phyloP scores from a whole-genome alignment of 92 coral and sea anemone genomes.

The Porites evermanni region DNA sequence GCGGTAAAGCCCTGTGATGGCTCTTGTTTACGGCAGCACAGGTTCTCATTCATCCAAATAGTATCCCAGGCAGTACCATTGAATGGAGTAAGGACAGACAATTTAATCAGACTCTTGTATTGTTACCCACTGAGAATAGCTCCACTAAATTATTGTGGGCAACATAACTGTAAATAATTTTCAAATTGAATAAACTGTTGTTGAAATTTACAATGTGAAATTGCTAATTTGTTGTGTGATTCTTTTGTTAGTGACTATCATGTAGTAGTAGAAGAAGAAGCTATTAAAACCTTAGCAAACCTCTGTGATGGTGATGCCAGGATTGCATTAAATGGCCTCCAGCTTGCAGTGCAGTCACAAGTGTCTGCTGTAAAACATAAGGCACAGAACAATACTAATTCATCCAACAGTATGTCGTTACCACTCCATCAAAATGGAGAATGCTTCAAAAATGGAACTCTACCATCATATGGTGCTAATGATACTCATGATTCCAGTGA shows the following conservation, averaged over 20 bases:
- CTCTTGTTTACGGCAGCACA: no score
- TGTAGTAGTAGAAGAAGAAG: constrained; percentile 73
- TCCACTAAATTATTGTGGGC: no score
- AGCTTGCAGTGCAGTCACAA: constrained; percentile 95
- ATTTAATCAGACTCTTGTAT: no score
- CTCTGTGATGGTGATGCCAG: constrained; percentile 99
- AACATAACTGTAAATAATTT: no score
- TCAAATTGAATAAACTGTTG: no score
- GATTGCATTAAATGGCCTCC: constrained; percentile 94
- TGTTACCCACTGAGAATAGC: no score
- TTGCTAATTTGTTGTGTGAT: no score
- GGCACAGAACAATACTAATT: background rate
- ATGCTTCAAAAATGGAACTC: background rate
- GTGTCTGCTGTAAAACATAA: constrained; percentile 56
- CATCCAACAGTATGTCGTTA: background rate
- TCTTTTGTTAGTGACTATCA: constrained; percentile 18
- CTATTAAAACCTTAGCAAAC: constrained; percentile 77
- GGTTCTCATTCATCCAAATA: no score
- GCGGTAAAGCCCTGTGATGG: no score
- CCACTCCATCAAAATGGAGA: constrained; percentile 17
- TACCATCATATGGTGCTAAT: background rate
- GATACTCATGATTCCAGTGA: background rate
- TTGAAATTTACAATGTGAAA: no score
- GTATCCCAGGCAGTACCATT: no score
- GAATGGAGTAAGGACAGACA: no score